phyloP scores from a whole-genome alignment of 2,797 vertebrate genomes.

The Agapornis canus region DNA sequence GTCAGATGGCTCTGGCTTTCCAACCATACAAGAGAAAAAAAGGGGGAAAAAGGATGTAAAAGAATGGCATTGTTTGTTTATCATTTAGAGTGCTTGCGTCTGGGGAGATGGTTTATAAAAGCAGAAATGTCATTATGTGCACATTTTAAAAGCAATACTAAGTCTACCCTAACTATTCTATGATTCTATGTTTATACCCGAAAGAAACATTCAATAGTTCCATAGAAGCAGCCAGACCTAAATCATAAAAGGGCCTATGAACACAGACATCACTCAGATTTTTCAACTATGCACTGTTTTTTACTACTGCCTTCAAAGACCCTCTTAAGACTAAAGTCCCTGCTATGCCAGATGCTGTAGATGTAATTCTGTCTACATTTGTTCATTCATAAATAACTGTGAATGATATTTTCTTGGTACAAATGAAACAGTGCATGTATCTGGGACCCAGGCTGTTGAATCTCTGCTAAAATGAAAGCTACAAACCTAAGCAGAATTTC shows the following conservation, averaged over 20 bases:
- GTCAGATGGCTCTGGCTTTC: background rate
- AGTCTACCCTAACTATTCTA: background rate
- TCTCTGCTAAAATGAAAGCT: background rate
- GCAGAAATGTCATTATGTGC: background rate
- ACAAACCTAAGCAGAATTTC: background rate
- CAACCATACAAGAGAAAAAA: background rate
- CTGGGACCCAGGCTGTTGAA: background rate
- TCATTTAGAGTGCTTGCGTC: background rate
- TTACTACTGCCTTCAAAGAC: background rate
- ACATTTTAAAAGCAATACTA: constrained; percentile 1
- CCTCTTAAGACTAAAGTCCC: background rate
- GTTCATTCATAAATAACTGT: background rate
- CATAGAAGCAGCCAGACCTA: background rate
- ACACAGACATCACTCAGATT: background rate
- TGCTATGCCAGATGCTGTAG: background rate
- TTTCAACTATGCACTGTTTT: background rate
- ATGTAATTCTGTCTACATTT: background rate
- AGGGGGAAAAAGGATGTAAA: background rate
- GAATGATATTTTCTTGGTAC: background rate
- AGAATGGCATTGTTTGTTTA: background rate
- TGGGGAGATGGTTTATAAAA: constrained; percentile 3
- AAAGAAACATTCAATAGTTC: background rate
- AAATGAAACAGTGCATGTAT: background rate
- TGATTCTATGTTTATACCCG: background rate
- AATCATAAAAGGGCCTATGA: background rate